A percentile compares a stretch with the other conserved stretches of the same genome.
Conservation (phyloP, 2,113 vertebrate genomes). For the Phoxinus phoxinus region DNA sequence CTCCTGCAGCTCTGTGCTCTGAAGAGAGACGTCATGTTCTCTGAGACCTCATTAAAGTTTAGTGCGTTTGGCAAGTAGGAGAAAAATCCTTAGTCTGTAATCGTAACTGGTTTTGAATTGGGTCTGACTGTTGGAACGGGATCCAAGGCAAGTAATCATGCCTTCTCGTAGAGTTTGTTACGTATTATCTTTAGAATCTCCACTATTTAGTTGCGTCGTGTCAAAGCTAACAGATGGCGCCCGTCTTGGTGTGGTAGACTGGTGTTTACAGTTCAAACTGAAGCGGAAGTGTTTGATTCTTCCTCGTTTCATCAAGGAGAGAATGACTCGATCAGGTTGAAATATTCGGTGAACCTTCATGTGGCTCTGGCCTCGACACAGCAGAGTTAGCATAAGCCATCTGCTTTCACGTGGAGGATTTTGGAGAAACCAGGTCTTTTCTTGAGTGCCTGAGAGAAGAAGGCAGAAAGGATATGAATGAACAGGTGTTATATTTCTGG, state of each 20-base stretch:
- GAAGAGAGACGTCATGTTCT: constrained; percentile 47
- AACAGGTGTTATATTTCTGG: not conserved
- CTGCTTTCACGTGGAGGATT: constrained; percentile 97
- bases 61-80: constrained; percentile 45
- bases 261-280: constrained; percentile 40
- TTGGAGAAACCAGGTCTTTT: constrained; percentile 98
- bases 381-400: constrained; percentile 89
- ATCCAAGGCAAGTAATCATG: constrained; percentile 7
- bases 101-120: not conserved
- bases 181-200: not conserved
- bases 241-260: not conserved
- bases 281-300: constrained; percentile 39
- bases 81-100: not conserved
- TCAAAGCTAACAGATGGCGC: constrained; percentile 7
- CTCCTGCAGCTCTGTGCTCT: constrained; percentile 49
- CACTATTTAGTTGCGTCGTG: not conserved
- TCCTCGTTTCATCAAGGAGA: constrained; percentile 39
- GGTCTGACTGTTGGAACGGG: not conserved
- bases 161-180: constrained; percentile 12
- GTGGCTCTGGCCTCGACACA: constrained; percentile 33
- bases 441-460: constrained; percentile 84
- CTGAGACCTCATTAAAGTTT: constrained; percentile 46
- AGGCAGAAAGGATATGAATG: not conserved
- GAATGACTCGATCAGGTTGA: constrained; percentile 20
- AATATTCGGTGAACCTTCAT: not conserved